These are phyloP conservation scores for Uropsilus gracilis DNA, from an alignment of 2,113 vertebrate species.

Conservation along the genomic window DNA sequence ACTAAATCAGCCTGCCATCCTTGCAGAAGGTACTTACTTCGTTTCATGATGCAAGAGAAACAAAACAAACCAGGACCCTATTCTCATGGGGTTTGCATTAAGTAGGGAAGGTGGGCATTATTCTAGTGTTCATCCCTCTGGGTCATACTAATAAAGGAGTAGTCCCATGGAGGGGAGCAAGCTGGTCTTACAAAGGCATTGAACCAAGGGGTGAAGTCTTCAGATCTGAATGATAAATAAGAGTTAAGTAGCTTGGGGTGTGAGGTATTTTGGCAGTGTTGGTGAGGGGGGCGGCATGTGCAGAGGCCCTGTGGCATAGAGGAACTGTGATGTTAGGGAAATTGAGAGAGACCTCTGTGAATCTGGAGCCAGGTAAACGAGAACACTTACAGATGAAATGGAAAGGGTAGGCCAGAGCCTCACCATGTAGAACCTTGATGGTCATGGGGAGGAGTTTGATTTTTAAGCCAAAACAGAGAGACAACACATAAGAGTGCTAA, in stretches of 20 bases:
- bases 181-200: neutral
- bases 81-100: neutral
- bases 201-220: neutral
- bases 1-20: neutral
- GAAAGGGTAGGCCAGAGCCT: neutral
- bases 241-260: neutral
- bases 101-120: neutral
- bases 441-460: neutral
- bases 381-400: neutral
- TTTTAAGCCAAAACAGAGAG: neutral
- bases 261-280: neutral
- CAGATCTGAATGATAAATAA: neutral
- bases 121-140: neutral
- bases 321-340: neutral
- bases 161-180: neutral
- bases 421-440: neutral
- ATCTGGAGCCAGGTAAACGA: neutral
- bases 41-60: neutral
- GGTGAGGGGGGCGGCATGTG: neutral
- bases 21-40: constrained; percentile 15
- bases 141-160: neutral
- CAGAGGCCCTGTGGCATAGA: neutral
- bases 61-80: neutral
- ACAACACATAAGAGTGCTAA: neutral
- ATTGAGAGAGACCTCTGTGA: neutral